These are phyloP conservation scores for Ovis aries DNA, from an alignment of 2,113 vertebrate genomes.

Conservation along the genomic window DNA sequence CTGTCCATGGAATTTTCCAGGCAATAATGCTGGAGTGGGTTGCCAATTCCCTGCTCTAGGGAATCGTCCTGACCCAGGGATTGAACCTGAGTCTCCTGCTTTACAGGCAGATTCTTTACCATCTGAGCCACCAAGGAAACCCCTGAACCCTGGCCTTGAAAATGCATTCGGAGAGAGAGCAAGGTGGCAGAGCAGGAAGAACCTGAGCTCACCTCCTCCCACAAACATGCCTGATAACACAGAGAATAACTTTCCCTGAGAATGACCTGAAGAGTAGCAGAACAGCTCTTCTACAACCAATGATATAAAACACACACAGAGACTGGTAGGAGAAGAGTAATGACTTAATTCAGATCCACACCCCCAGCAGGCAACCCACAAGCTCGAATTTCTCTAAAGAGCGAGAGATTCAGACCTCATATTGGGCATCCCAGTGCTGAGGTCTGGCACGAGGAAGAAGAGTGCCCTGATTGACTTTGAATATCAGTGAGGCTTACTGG, in stretches of 20 bases:
- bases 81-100: neutral
- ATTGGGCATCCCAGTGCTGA: neutral
- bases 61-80: neutral
- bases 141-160: neutral
- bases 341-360: neutral
- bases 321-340: neutral
- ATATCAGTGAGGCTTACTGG: neutral
- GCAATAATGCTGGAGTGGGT: neutral
- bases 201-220: neutral
- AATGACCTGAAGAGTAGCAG: neutral
- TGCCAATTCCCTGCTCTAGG: neutral
- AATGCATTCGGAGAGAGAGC: neutral
- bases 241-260: neutral
- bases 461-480: neutral
- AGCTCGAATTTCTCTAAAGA: neutral
- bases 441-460: accelerated
- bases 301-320: neutral
- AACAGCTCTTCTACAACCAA: neutral
- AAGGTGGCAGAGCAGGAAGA: neutral
- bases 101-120: neutral
- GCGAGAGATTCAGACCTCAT: neutral
- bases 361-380: neutral
- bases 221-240: neutral
- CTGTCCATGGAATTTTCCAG: neutral
- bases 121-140: neutral